Evolutionary conservation across 1,140 invertebrate species (phyloP), one percentile per base, ranked within the genome.

Genomic region (Armadillidium nasatum): DNA sequence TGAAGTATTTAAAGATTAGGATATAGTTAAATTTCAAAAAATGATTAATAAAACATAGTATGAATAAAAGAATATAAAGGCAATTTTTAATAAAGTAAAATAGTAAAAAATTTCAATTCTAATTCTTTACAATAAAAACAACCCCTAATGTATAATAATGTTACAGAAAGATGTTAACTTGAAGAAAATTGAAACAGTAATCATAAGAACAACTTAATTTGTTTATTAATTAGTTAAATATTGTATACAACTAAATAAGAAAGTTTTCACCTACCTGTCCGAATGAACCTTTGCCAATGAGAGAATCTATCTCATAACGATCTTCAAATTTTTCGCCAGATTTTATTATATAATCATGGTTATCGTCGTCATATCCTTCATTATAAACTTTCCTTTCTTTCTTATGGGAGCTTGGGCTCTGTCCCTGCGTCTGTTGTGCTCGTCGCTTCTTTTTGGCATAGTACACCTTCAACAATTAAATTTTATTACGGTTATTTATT

Each of bases 341-440:
- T 85, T 96, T 95, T 84, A 99, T 95, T 86, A 99, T 99, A 87
- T 99, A 99, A 87, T 99, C 98, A 86, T 99, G 96, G 87, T 99
- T 99, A 86, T 98, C 96, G 85, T 99, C 97, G 86, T 99, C 97
- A 86, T 95, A 98, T 76, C 97, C 96, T 83, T 98, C 95, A 86
- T 98, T 98, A 88, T 96, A 97, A 67, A 97, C 87, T 87, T 95
- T 95, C 81, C 93, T 88, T 85, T 96, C 94, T 84, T 96, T 96
- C 87, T 96, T 96, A 86, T 94, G 92, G 80, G 92, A 92, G 81
- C 90, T 84, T 85, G 81, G 86, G 83, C 79, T 84, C 83, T 77
- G 83, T 82, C 75, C 92, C 85, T 96, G 94, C 82, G 92, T 92
- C 85, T 95, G 94, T 84, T 95, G 93, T 84, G 93, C 94, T 86